Evolutionary conservation across 2,888 invertebrate genomes (phyloP).

Genomic region (Euspilapteryx auroguttella): DNA sequence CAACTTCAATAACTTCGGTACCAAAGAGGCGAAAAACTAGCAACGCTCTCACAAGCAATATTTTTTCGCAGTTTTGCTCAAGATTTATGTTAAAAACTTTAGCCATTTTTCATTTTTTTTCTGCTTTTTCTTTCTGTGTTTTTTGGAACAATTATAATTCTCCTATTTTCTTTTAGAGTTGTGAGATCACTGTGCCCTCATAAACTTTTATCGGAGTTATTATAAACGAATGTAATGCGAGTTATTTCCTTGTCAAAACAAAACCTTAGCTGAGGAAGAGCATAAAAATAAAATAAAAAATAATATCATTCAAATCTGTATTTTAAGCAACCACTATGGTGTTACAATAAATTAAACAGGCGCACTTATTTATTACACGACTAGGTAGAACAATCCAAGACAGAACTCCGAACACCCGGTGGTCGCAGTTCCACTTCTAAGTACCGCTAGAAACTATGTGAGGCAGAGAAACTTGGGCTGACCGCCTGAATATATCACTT

Average conservation of each 20-base stretch:
- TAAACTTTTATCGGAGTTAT: background rate
- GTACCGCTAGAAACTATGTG: too few relatives aligned
- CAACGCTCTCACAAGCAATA: constrained; percentile 34
- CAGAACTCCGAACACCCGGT: too few relatives aligned
- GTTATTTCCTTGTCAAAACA: too few relatives aligned
- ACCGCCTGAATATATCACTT: too few relatives aligned
- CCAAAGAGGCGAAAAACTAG: constrained; percentile 4
- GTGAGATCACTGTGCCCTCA: background rate
- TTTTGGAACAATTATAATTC: constrained; percentile 54
- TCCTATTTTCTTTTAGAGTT: constrained; percentile 16
- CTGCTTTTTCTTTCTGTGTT: constrained; percentile 24
- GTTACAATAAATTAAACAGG: too few relatives aligned
- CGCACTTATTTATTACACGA: constrained; percentile 31
- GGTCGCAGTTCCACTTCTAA: too few relatives aligned
- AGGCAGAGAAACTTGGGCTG: too few relatives aligned
- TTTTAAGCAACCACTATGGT: too few relatives aligned
- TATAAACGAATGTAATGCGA: too few relatives aligned
- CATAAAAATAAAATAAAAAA: too few relatives aligned
- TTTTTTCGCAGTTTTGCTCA: constrained; percentile 32
- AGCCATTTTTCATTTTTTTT: constrained; percentile 47
- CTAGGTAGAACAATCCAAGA: constrained; percentile 21
- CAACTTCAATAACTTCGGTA: constrained; percentile 1
- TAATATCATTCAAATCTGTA: too few relatives aligned
- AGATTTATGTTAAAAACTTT: constrained; percentile 57
- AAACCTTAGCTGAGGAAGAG: too few relatives aligned